Conservation (phyloP, 2,797 vertebrate species). For the Syngnathus rostellatus region DNA sequence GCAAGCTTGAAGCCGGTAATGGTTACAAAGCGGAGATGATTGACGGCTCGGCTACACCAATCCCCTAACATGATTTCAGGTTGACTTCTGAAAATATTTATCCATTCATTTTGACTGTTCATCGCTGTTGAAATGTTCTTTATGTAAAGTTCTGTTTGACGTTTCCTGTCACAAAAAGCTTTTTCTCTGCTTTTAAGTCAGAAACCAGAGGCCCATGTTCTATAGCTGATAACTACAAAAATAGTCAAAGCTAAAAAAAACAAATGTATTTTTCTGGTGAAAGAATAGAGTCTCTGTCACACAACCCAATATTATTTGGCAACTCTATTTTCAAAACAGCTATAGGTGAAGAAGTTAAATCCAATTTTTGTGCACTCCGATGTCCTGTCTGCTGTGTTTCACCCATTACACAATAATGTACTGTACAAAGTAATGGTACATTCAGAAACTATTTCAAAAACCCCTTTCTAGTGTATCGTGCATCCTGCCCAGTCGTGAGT, state of each 20-base stretch:
- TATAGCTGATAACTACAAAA: too few species aligned
- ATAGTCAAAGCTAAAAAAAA: too few species aligned
- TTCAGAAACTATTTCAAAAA: slow-evolving; percentile 42
- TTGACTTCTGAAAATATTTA: slow-evolving; percentile 3
- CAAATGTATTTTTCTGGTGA: too few species aligned
- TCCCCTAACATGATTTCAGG: slow-evolving; percentile 27
- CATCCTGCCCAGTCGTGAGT: slow-evolving; percentile 23
- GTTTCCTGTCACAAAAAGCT: too few species aligned
- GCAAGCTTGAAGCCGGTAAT: slow-evolving; percentile 55
- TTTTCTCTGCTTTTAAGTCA: too few species aligned
- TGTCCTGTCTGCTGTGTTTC: slow-evolving; percentile 14
- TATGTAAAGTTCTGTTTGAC: too few species aligned
- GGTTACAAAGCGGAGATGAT: slow-evolving; percentile 47
- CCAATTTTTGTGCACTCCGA: neutral
- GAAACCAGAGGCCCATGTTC: too few species aligned
- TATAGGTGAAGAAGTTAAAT: neutral
- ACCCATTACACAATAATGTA: slow-evolving; percentile 19
- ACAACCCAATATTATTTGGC: neutral
- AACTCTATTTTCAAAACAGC: neutral
- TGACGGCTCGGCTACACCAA: slow-evolving; percentile 57
- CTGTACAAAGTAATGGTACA: neutral
- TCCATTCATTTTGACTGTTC: too few species aligned
- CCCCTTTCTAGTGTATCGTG: slow-evolving; percentile 27
- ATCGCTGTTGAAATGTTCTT: neutral
- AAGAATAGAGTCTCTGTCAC: neutral